Percentiles rank a stretch among this genome's conserved stretches.
phyloP scores from a whole-genome alignment of 2,113 vertebrate species.

The Festucalex cinctus region DNA sequence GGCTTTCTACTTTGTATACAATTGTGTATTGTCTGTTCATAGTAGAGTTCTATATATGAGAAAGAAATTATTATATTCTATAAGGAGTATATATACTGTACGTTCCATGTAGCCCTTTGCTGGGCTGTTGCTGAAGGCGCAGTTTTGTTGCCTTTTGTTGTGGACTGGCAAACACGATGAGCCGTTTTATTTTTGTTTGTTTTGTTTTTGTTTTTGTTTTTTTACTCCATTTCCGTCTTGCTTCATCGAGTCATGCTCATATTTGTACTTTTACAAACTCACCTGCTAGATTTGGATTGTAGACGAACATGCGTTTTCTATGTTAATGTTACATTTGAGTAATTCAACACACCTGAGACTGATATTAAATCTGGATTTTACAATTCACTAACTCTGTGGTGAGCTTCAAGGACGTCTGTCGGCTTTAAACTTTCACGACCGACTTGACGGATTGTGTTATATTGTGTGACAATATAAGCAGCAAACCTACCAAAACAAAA shows the following conservation, averaged over 20 bases:
- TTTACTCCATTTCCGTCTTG: slow-evolving; percentile 19
- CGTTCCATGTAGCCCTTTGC: slow-evolving; percentile 25
- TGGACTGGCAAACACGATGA: neutral
- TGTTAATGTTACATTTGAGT: slow-evolving; percentile 10
- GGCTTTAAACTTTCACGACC: too few species aligned
- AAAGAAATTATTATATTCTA: slow-evolving; percentile 75
- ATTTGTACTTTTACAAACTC: slow-evolving; percentile 14
- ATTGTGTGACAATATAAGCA: too few species aligned
- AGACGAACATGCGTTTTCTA: slow-evolving; percentile 3
- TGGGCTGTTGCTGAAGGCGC: slow-evolving; percentile 60
- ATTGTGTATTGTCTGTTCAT: slow-evolving; percentile 82
- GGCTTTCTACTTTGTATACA: slow-evolving; percentile 78
- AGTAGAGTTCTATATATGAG: slow-evolving; percentile 79
- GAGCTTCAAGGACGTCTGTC: too few species aligned
- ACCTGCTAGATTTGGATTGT: neutral
- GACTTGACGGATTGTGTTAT: too few species aligned
- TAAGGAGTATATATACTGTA: slow-evolving; percentile 31
- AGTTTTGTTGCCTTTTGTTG: slow-evolving; percentile 48
- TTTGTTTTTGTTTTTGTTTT: slow-evolving; percentile 52
- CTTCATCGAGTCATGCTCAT: slow-evolving; percentile 18
- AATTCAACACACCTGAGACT: slow-evolving; percentile 7
- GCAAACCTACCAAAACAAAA: too few species aligned
- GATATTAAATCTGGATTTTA: slow-evolving; percentile 6
- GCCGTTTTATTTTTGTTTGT: slow-evolving; percentile 24
- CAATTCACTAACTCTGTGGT: neutral